Conservation (phyloP, 2,797 vertebrate genomes). For the Eutrigla gurnardus region DNA sequence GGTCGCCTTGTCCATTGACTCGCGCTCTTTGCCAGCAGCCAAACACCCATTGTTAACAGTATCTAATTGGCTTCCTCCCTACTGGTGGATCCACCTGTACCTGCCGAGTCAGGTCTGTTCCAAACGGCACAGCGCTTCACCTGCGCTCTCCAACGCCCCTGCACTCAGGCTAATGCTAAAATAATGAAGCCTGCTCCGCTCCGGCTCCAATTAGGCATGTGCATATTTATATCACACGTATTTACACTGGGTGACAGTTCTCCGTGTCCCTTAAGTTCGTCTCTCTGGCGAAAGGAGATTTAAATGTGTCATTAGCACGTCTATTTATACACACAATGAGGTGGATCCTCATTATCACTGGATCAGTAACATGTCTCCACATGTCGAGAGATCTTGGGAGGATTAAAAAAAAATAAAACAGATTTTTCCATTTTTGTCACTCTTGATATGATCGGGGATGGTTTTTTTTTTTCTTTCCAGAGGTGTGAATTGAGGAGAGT, state of each 20-base stretch:
- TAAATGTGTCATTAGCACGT: conserved; percentile 84
- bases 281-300: conserved; percentile 70
- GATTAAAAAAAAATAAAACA: conserved; percentile 21
- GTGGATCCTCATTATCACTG: conserved; percentile 84
- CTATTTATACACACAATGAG: conserved; percentile 83
- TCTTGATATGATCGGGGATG: conserved; percentile 54
- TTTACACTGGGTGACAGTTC: conserved; percentile 74
- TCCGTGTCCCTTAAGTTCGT: conserved; percentile 69
- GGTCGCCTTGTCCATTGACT: conserved; percentile 66
- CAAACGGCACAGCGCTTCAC: conserved; percentile 69
- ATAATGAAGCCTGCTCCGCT: conserved; percentile 78
- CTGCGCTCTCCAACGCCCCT: conserved; percentile 64
- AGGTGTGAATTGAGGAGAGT: conserved; percentile 76
- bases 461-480: conserved; percentile 20
- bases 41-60: conserved; percentile 82
- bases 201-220: conserved; percentile 70
- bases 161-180: conserved; percentile 79
- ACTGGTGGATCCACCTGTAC: conserved; percentile 84
- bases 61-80: conserved; percentile 85
- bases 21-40: conserved; percentile 69
- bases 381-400: conserved; percentile 51
- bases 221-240: conserved; percentile 75
- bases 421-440: conserved; percentile 58
- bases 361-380: conserved; percentile 74
- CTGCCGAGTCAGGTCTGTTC: conserved; percentile 78